Evolutionary conservation across 2,113 vertebrate species (phyloP), one percentile per base, ranked within the genome.

Genomic region (Epinephelus moara): DNA sequence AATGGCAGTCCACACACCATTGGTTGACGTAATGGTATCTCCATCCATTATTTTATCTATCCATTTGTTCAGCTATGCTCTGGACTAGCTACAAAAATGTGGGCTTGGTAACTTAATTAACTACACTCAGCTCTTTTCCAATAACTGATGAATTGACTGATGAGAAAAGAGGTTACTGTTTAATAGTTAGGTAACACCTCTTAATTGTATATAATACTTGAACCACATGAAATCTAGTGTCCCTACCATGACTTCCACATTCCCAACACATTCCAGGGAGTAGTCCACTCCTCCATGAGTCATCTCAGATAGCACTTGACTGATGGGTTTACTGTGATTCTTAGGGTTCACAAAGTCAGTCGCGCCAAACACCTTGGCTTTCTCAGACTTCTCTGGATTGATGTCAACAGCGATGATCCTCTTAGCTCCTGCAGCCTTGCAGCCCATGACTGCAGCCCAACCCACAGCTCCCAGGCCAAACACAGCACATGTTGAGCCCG

Each of bases 391-490:
- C 11, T 95, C 90, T 18, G 95, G 96, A 50, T 96, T 97, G 81
- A 95, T 87, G 73, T 97, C 96, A 21, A 96, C 42, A 0, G 90
- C 95, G 14, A 96, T 95, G 75, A 97, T 97, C 56, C 89, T 93
- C 27, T 95, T 92, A 42, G 97, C 96, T 27, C 96, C 96, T 4
- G 96, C 95, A 1, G 73, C 74, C 71, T 96, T 95, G 87, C 96
- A 97, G 27, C 96, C 97, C 94, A 96, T 96, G 78, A 97, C 91
- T 25, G 96, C 95, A 2, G 96, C 96, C 52, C 97, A 88, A 1
- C 96, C 96, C 25, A 97, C 96, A n/a, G 95, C 96, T 80, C 96
- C 96, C 21, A 98, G 49, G 2, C 96, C 97, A 5, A 97, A 98
- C 50, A 97, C 72, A 0, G 93, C 96, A 10, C 96, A 98, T 1